phyloP scores from a whole-genome alignment of 2,888 invertebrate species.

The Aspidiotus destructor region DNA sequence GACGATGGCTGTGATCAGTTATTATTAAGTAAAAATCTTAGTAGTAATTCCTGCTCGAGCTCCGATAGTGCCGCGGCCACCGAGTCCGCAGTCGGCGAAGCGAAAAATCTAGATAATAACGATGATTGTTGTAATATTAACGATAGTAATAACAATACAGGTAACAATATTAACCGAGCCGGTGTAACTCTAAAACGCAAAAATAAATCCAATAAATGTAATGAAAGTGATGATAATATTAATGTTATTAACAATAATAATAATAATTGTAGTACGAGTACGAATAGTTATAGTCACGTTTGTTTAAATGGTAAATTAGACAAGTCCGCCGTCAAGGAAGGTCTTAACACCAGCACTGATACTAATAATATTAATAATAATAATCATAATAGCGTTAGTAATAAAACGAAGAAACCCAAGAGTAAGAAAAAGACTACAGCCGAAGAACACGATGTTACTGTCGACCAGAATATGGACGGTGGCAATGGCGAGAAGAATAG shows the following conservation, averaged over 20 bases:
- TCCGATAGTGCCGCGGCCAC: not conserved
- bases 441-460: not conserved
- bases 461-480: not conserved
- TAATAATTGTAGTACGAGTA: conserved; percentile 1
- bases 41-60: not conserved
- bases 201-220: conserved; percentile 9
- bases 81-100: not conserved
- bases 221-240: conserved; percentile 9
- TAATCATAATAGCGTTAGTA: conserved; percentile 1
- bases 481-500: not conserved
- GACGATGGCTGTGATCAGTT: conserved; percentile 27
- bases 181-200: conserved; percentile 7
- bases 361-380: not conserved
- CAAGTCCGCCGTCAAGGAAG: conserved; percentile 2
- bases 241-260: conserved; percentile 4
- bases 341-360: conserved; percentile 1
- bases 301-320: not conserved
- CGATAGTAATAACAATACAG: conserved; percentile 14
- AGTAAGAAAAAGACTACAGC: not conserved
- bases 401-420: conserved; percentile 14
- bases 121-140: conserved; percentile 15
- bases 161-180: not conserved
- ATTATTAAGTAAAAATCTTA: not conserved
- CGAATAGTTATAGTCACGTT: not conserved
- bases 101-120: not conserved